Conservation (phyloP, 2,113 vertebrate species). For the Megaceryle maxima region DNA sequence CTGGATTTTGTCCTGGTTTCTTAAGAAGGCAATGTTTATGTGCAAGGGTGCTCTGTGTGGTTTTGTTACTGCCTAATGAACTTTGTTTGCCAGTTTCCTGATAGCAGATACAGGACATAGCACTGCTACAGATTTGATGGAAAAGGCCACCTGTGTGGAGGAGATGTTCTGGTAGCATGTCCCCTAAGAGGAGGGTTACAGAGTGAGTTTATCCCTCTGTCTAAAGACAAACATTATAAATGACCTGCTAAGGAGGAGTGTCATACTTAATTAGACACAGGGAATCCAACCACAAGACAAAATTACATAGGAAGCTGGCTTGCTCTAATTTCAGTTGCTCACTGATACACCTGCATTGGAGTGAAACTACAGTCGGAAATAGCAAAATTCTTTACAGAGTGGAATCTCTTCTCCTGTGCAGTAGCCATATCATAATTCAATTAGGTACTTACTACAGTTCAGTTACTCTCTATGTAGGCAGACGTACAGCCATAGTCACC, state of each 20-base stretch:
- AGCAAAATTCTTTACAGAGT: not conserved
- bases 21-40: not conserved
- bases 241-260: not conserved
- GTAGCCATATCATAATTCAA: not conserved
- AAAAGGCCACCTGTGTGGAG: not conserved
- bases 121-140: not conserved
- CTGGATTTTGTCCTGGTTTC: not conserved
- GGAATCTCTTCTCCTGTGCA: not conserved
- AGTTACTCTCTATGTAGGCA: not conserved
- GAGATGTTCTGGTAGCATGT: not conserved
- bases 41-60: not conserved
- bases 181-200: not conserved
- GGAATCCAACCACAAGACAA: not conserved
- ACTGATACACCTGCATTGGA: not conserved
- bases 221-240: not conserved
- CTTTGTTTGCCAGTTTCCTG: not conserved
- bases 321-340: not conserved
- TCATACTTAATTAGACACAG: not conserved
- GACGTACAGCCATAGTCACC: not conserved
- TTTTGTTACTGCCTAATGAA: not conserved
- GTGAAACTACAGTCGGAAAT: not conserved
- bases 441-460: not conserved
- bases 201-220: not conserved
- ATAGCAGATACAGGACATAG: not conserved
- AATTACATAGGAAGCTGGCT: not conserved